phyloP scores from a whole-genome alignment of 2,113 vertebrate species.

The Callaeas wilsoni region DNA sequence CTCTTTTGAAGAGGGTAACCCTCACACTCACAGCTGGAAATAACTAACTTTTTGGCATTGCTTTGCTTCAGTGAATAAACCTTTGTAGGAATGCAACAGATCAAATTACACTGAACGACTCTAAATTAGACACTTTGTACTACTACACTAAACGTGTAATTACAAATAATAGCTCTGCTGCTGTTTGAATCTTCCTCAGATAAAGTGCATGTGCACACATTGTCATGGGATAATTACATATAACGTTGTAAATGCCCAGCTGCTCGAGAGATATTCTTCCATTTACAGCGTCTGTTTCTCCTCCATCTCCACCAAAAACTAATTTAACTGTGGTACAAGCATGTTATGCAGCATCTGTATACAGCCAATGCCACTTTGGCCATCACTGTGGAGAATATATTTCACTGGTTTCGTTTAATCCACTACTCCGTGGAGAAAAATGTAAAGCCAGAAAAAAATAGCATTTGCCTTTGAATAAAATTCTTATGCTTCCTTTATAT shows the following conservation, averaged over 20 bases:
- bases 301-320: not conserved
- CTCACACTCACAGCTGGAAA: not conserved
- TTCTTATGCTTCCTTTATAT: not conserved
- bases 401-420: not conserved
- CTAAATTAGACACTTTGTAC: not conserved
- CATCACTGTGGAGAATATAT: not conserved
- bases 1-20: not conserved
- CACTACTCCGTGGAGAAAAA: not conserved
- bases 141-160: not conserved
- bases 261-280: not conserved
- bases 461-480: not conserved
- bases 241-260: not conserved
- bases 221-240: not conserved
- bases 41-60: not conserved
- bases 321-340: not conserved
- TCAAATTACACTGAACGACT: not conserved
- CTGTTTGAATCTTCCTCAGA: not conserved
- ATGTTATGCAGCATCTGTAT: not conserved
- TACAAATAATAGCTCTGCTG: not conserved
- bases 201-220: not conserved
- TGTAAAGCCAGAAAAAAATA: not conserved
- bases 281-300: not conserved
- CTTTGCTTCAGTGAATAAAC: not conserved
- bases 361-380: not conserved
- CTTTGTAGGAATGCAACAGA: not conserved